Percentiles rank a stretch among this genome's conserved stretches.
Conservation (phyloP, 2,888 invertebrate species). For the Nomada lathburiana region DNA sequence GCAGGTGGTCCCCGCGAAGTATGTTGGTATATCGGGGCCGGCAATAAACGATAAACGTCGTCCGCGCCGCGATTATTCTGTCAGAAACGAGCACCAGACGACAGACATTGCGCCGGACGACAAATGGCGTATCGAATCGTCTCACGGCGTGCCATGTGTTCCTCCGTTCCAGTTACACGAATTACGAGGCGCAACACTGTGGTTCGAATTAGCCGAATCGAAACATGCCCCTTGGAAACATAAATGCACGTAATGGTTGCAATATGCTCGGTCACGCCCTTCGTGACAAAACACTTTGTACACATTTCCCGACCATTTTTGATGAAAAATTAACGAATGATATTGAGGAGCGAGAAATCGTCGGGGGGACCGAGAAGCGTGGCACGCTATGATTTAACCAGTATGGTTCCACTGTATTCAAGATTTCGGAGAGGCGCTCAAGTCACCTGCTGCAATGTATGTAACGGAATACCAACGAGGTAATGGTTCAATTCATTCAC, state of each 20-base stretch:
- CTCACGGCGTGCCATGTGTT: not conserved
- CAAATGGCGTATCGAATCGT: conserved; percentile 24
- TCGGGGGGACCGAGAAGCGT: not conserved
- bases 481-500: conserved; percentile 14
- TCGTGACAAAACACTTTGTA: not conserved
- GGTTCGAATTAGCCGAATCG: conserved; percentile 15
- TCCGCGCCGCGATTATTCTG: conserved; percentile 44
- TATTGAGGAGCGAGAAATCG: not conserved
- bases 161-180: not conserved
- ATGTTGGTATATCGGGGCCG: conserved; percentile 32
- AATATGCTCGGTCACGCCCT: too few relatives aligned
- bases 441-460: conserved; percentile 31
- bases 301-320: not conserved
- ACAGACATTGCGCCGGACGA: not conserved
- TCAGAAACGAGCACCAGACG: not conserved
- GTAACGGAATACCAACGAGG: conserved; percentile 16
- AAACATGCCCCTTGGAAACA: not conserved
- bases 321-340: not conserved
- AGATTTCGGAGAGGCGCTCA: not conserved
- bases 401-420: conserved; percentile 7
- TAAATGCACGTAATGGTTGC: too few relatives aligned
- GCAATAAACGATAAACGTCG: conserved; percentile 63
- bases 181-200: not conserved
- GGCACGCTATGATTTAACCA: conserved; percentile 26
- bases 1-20: conserved; percentile 11